These are phyloP conservation scores for Nothobranchius kuhntae DNA, from an alignment of 2,113 vertebrate genomes.

Conservation along the genomic window DNA sequence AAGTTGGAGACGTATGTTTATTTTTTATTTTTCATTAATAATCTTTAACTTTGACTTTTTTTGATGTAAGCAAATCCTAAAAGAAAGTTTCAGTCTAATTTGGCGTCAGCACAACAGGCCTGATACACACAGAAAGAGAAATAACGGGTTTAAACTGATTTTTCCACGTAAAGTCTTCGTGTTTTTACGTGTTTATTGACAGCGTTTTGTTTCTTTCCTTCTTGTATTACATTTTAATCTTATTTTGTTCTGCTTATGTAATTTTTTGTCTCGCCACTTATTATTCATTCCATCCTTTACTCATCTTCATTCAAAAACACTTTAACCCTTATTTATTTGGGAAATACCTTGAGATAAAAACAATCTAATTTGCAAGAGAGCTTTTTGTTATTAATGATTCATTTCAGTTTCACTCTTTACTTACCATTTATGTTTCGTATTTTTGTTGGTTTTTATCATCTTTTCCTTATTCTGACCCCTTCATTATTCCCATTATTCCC, in stretches of 20 bases:
- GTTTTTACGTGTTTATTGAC: too few relatives aligned
- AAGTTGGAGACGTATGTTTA: not conserved
- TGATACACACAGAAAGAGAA: too few relatives aligned
- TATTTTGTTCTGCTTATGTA: not conserved
- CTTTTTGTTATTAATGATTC: not conserved
- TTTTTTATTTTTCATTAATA: not conserved
- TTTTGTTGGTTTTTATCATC: slow-evolving; percentile 2
- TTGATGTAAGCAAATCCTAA: too few relatives aligned
- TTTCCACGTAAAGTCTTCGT: too few relatives aligned
- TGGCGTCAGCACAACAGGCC: too few relatives aligned
- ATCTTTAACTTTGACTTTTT: too few relatives aligned
- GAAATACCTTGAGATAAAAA: too few relatives aligned
- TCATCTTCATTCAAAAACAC: not conserved
- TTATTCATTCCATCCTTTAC: not conserved
- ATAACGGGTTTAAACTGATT: too few relatives aligned
- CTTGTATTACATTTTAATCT: not conserved
- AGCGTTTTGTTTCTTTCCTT: not conserved
- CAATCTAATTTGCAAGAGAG: too few relatives aligned
- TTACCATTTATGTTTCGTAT: not conserved
- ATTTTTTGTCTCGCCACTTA: not conserved
- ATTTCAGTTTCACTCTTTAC: not conserved
- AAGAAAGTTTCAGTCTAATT: too few relatives aligned
- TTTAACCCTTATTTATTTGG: too few relatives aligned
- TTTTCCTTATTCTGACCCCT: not conserved
- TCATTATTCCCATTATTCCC: not conserved